A percentile compares a stretch with the other conserved stretches of the same genome.
Evolutionary conservation across 1,140 invertebrate species (phyloP).

Genomic region (Lasaia peninsularis): DNA sequence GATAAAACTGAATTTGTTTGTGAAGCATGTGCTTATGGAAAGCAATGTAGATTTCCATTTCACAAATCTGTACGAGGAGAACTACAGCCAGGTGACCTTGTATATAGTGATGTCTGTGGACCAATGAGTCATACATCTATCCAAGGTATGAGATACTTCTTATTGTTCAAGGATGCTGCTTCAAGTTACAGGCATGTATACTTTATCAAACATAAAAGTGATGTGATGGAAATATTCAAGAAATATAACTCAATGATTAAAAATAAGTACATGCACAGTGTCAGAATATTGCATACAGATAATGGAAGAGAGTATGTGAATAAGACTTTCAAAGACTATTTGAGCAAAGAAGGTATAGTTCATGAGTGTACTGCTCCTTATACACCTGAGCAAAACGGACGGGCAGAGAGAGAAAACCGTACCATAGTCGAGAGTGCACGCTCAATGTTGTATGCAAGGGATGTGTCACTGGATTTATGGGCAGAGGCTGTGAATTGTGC

Average conservation of each 20-base stretch:
- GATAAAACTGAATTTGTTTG: slow-evolving; percentile 33
- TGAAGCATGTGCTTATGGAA: slow-evolving; percentile 53
- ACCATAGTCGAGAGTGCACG: slow-evolving; percentile 39
- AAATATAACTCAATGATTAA: slow-evolving; percentile 38
- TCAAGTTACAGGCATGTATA: slow-evolving; percentile 51
- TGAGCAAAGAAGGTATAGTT: slow-evolving; percentile 39
- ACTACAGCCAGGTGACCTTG: slow-evolving; percentile 41
- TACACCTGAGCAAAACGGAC: slow-evolving; percentile 63
- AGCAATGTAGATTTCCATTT: slow-evolving; percentile 40
- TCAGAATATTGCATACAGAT: slow-evolving; percentile 44
- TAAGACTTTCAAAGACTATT: slow-evolving; percentile 35
- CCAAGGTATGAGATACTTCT: slow-evolving; percentile 50
- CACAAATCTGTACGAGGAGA: slow-evolving; percentile 24
- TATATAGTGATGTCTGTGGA: slow-evolving; percentile 35
- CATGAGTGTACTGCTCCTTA: slow-evolving; percentile 40
- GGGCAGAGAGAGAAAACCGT: slow-evolving; percentile 52
- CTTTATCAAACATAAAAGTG: slow-evolving; percentile 59
- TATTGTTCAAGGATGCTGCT: slow-evolving; percentile 65
- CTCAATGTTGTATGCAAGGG: slow-evolving; percentile 35
- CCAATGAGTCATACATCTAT: slow-evolving; percentile 33
- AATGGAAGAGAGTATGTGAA: slow-evolving; percentile 58
- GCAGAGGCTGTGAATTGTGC: slow-evolving; percentile 39
- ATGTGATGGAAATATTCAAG: slow-evolving; percentile 45
- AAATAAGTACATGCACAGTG: slow-evolving; percentile 38
- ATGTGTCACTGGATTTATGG: slow-evolving; percentile 43